Percentiles rank a stretch among this genome's conserved stretches.
phyloP scores from a whole-genome alignment of 2,888 invertebrate species.

The Alentia gelatinosa region DNA sequence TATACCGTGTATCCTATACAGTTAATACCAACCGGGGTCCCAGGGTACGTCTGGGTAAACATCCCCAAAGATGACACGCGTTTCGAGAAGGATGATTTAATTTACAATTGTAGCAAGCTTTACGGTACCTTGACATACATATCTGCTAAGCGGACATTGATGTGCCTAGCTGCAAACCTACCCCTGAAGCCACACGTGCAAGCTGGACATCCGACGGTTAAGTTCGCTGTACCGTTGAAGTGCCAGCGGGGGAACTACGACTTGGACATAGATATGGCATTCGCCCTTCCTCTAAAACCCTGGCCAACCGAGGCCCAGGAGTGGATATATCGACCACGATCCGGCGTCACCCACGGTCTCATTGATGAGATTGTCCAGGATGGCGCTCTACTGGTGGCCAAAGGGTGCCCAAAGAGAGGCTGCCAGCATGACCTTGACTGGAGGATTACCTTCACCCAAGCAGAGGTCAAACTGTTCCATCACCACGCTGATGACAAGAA shows the following conservation, averaged over 20 bases:
- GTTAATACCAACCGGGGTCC: background rate
- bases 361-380: background rate
- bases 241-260: background rate
- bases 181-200: background rate
- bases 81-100: background rate
- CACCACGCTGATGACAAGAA: background rate
- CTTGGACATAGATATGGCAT: background rate
- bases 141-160: background rate
- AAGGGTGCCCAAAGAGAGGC: background rate
- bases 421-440: background rate
- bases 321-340: background rate
- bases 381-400: background rate
- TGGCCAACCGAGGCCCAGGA: background rate
- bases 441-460: background rate
- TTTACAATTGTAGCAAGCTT: background rate
- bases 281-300: background rate
- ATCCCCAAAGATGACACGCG: background rate
- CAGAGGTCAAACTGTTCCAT: background rate
- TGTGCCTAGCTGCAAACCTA: background rate
- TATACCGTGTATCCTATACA: background rate
- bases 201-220: background rate
- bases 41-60: background rate
- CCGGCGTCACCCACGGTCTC: background rate
- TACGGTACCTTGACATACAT: background rate
- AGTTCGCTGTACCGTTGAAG: background rate